Base-by-base conservation (phyloP, 2,888 invertebrate species). In the Drosophila prostipennis region DNA sequence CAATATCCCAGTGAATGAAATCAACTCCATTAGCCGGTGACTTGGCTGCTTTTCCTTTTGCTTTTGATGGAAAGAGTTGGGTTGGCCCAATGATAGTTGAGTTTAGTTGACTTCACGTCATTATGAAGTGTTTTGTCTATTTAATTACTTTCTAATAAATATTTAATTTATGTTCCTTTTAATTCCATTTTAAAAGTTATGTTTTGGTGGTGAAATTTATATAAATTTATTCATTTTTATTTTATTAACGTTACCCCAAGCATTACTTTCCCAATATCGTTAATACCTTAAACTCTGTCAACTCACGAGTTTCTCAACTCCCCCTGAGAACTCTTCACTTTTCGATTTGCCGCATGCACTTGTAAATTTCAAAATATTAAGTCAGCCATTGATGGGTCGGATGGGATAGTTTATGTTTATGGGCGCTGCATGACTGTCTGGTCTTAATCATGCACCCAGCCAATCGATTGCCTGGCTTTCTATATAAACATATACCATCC, bases 371-470 rank as follows among this genome's bases (percentile, higher is more conserved):
- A 49, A 70, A 73, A 54, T 54, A 56, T 55, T 13, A 43, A 40
- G 36, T 49, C 39, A 29, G 40, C 37, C 53, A 55, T 61, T 59
- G 61, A 59, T 49, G 19, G 11, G 13, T 19, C 46, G 60, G 37
- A 69, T 70, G 69, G 70, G 60, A 49, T 74, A 67, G 69, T 80
- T 78, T 69, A 78, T 76, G 81, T 46, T 78, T 69, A 78, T 76
- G 81, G 68, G 46, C 60, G 64, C 73, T 79, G 85, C 87, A 79
- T 84, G 83, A 78, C 83, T 78, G 72, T 72, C 74, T 68, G 46
- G 83, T 61, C 74, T 83, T 81, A 87, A 83, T 83, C 83, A 81
- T 76, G 71, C 37, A 65, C 36, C 52, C 14, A 16, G 32, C 14
- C 10, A 46, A 46, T 46, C 46, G 46, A 46, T 46, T 10, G n/a